These are phyloP conservation scores for Microtus pennsylvanicus DNA, from an alignment of 2,113 vertebrate species.

Conservation along the genomic window DNA sequence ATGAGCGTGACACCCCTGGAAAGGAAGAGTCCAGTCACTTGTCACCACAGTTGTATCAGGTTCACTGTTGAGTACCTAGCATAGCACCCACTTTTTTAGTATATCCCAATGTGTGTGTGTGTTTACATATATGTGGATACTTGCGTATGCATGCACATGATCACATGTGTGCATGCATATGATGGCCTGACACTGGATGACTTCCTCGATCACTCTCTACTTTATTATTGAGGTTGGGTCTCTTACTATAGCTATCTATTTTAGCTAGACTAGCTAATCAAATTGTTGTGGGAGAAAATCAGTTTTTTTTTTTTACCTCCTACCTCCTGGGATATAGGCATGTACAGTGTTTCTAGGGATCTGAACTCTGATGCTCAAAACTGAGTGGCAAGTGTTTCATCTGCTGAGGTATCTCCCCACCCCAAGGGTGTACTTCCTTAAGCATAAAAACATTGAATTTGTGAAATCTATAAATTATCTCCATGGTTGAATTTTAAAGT, in stretches of 20 bases:
- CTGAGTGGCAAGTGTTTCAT: not conserved
- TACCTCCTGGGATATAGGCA: not conserved
- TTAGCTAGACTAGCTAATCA: not conserved
- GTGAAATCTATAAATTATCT: slow-evolving; percentile 25
- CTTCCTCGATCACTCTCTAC: not conserved
- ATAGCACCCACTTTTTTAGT: not conserved
- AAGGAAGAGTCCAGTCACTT: not conserved
- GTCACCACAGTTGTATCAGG: not conserved
- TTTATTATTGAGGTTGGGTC: not conserved
- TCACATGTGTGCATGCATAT: not conserved
- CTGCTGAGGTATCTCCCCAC: not conserved
- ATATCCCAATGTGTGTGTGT: not conserved
- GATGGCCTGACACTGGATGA: not conserved
- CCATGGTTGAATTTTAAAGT: not conserved
- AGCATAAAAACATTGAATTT: not conserved
- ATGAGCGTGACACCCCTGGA: not conserved
- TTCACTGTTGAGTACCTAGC: not conserved
- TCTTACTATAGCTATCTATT: not conserved
- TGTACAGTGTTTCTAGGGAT: not conserved
- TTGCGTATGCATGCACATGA: not conserved
- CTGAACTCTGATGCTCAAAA: not conserved
- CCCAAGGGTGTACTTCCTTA: not conserved
- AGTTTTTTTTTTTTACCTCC: too few relatives aligned
- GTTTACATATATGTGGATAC: too few relatives aligned
- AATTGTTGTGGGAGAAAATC: too few relatives aligned